A percentile compares a stretch with the other conserved stretches of the same genome.
phyloP scores from a whole-genome alignment of 2,113 vertebrate species.

The Notarius quadriscutis region DNA sequence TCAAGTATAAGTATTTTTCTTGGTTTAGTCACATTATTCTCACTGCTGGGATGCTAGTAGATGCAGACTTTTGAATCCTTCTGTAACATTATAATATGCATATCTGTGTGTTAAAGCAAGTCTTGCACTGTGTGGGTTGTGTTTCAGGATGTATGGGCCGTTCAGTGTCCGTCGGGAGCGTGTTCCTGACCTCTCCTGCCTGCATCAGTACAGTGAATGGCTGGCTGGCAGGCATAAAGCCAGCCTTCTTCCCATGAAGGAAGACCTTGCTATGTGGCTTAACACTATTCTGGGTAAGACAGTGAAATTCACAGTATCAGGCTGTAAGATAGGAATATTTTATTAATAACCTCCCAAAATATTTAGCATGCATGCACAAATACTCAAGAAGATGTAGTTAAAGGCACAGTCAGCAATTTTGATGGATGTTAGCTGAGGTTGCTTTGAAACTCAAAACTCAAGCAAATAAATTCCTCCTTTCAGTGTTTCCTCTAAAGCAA shows the following conservation, averaged over 20 bases:
- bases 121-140: neutral
- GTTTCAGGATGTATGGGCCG: constrained; percentile 73
- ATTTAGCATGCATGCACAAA: neutral
- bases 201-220: constrained; percentile 94
- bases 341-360: neutral
- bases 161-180: constrained; percentile 59
- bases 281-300: constrained; percentile 85
- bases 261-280: constrained; percentile 94
- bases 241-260: constrained; percentile 94
- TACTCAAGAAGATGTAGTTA: neutral
- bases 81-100: neutral
- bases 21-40: neutral
- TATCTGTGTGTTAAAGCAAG: neutral
- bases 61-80: neutral
- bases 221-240: constrained; percentile 90
- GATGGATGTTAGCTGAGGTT: neutral
- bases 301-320: neutral
- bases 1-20: neutral
- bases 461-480: constrained; percentile 1
- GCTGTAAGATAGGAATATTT: neutral
- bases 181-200: constrained; percentile 89
- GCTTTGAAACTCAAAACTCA: constrained; percentile 22
- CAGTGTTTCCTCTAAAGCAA: neutral
- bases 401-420: neutral
- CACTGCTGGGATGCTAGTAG: neutral